Evolutionary conservation across 2,888 invertebrate species (phyloP).

Genomic region (Platycheirus rosarum): DNA sequence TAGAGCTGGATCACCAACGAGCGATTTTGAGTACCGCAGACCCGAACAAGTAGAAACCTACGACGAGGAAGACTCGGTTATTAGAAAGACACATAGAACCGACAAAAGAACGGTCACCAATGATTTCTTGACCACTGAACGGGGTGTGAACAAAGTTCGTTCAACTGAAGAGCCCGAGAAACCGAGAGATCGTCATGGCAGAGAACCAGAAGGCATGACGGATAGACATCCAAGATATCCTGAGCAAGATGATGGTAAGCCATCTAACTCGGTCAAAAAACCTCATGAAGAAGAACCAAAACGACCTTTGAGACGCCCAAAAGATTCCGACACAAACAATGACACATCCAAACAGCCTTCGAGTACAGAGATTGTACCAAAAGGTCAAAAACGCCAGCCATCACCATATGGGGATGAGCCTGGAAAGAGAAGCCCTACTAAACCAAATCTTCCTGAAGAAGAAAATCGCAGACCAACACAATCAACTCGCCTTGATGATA

Average conservation of each 20-base stretch:
- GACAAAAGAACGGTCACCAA: slow-evolving; percentile 43
- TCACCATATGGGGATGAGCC: slow-evolving; percentile 5
- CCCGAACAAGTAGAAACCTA: slow-evolving; percentile 26
- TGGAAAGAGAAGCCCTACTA: not conserved
- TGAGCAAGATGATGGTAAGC: not conserved
- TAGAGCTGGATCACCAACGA: slow-evolving; percentile 83
- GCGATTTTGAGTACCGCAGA: slow-evolving; percentile 83
- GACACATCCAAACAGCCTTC: not conserved
- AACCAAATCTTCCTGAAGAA: not conserved
- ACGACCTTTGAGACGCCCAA: slow-evolving; percentile 4
- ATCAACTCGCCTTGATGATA: slow-evolving; percentile 9
- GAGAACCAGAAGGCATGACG: not conserved
- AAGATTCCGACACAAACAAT: not conserved
- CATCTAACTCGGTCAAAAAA: slow-evolving; percentile 4
- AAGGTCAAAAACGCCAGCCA: not conserved
- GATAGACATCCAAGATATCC: slow-evolving; percentile 25
- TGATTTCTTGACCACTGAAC: slow-evolving; percentile 58
- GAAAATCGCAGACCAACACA: not conserved
- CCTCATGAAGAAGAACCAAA: slow-evolving; percentile 17
- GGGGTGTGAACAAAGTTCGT: slow-evolving; percentile 3
- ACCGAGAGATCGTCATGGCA: not conserved
- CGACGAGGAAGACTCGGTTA: slow-evolving; percentile 59
- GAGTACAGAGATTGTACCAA: not conserved
- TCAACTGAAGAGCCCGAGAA: not conserved
- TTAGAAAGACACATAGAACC: slow-evolving; percentile 39